Evolutionary conservation across 2,113 vertebrate species (phyloP).

Genomic region (Baryphthengus martii): DNA sequence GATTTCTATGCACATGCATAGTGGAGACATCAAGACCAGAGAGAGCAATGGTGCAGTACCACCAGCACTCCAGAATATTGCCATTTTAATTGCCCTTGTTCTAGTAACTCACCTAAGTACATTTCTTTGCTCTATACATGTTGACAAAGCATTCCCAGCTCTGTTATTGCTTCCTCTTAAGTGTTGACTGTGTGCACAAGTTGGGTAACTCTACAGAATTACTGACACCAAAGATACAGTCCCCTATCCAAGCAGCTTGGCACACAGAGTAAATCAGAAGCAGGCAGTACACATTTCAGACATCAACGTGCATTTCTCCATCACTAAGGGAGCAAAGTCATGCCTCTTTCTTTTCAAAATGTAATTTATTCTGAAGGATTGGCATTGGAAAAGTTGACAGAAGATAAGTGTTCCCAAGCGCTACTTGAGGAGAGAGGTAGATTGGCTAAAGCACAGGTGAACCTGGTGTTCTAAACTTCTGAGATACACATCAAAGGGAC

Average conservation of each 20-base stretch:
- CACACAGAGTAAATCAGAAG: neutral
- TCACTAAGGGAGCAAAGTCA: too few relatives aligned
- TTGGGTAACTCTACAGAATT: neutral
- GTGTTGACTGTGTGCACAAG: neutral
- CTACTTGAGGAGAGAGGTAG: neutral
- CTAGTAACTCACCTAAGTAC: neutral
- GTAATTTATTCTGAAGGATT: neutral
- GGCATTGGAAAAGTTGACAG: too few relatives aligned
- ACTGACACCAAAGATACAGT: neutral
- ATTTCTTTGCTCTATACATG: neutral
- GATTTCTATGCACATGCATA: neutral
- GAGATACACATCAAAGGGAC: neutral
- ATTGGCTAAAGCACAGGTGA: neutral
- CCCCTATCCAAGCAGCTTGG: neutral
- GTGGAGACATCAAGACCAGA: neutral
- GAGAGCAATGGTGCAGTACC: fast-evolving
- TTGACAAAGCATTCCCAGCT: neutral
- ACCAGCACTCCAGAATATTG: neutral
- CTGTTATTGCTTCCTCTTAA: neutral
- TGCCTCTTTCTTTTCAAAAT: neutral
- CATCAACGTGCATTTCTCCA: neutral
- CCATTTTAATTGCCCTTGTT: neutral
- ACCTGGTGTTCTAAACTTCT: neutral
- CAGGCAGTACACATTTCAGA: neutral
- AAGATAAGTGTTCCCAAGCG: neutral